These are phyloP conservation scores for Coracias cyanogaster DNA, from an alignment of 2,797 vertebrate genomes.

Conservation along the genomic window DNA sequence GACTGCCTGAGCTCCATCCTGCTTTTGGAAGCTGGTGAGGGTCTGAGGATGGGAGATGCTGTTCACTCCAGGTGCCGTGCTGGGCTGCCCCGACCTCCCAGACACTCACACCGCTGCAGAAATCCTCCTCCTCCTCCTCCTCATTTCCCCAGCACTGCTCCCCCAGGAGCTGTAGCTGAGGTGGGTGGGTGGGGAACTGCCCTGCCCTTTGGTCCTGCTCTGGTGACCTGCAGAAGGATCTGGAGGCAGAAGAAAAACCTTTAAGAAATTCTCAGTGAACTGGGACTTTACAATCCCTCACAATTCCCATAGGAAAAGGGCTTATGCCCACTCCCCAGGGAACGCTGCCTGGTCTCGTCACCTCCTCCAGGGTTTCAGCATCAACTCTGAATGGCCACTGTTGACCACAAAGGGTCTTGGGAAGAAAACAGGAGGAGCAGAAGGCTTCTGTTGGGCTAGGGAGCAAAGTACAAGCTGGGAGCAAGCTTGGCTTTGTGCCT, in stretches of 20 bases:
- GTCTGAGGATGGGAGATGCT: background rate
- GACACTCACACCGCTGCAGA: accelerated
- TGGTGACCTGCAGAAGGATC: background rate
- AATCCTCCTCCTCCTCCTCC: background rate
- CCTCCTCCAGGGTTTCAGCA: background rate
- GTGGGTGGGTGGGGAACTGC: background rate
- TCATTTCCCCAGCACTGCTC: background rate
- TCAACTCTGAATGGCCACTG: background rate
- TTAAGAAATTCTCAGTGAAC: background rate
- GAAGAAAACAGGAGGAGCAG: background rate
- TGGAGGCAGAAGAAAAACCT: background rate
- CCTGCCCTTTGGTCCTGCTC: background rate
- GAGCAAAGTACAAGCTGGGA: background rate
- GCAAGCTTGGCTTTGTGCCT: background rate
- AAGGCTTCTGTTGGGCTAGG: accelerated
- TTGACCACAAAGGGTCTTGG: background rate
- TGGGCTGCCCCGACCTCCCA: background rate
- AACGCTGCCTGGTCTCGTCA: accelerated
- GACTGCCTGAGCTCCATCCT: background rate
- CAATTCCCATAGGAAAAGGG: background rate
- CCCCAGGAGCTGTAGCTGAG: background rate
- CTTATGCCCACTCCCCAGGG: accelerated
- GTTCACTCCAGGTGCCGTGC: no score
- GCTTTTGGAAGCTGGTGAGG: background rate
- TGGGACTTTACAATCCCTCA: background rate